Evolutionary conservation across 2,797 vertebrate species (phyloP).

Genomic region (Hemibagrus guttatus): DNA sequence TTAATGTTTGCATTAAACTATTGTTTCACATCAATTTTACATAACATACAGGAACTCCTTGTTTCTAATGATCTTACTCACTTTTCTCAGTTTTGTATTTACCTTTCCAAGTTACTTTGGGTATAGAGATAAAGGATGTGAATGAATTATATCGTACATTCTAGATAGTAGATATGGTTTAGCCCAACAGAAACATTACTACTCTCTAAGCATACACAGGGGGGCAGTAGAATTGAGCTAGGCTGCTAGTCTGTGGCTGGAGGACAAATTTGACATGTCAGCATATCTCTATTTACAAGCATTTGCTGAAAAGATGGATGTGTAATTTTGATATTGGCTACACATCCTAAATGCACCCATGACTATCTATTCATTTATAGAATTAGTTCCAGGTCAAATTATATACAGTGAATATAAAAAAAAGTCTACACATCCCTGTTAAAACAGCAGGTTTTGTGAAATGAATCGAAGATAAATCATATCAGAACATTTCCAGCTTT

Average conservation of each 20-base stretch:
- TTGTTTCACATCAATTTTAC: constrained; percentile 22
- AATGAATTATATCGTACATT: not conserved
- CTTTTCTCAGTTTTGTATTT: not conserved
- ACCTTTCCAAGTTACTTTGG: not conserved
- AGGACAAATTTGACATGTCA: constrained; percentile 25
- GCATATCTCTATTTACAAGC: not conserved
- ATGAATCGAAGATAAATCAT: too few species aligned
- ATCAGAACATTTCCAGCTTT: too few species aligned
- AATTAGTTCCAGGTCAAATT: not conserved
- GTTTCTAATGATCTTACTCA: not conserved
- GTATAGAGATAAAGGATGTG: not conserved
- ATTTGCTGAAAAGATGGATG: constrained; percentile 2
- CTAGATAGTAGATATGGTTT: not conserved
- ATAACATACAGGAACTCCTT: not conserved
- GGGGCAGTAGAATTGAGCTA: constrained; percentile 51
- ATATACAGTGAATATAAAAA: not conserved
- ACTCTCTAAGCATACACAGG: constrained; percentile 47
- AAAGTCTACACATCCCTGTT: too few species aligned
- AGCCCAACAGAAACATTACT: not conserved
- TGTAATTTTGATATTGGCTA: not conserved
- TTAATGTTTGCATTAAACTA: constrained; percentile 26
- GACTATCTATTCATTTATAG: not conserved
- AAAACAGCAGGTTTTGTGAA: too few species aligned
- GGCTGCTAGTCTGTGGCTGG: not conserved
- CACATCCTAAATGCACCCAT: not conserved